A percentile compares a stretch with the other conserved stretches of the same genome.
These are phyloP conservation scores for Machimus atricapillus DNA, from an alignment of 2,888 invertebrate genomes.

Conservation along the genomic window DNA sequence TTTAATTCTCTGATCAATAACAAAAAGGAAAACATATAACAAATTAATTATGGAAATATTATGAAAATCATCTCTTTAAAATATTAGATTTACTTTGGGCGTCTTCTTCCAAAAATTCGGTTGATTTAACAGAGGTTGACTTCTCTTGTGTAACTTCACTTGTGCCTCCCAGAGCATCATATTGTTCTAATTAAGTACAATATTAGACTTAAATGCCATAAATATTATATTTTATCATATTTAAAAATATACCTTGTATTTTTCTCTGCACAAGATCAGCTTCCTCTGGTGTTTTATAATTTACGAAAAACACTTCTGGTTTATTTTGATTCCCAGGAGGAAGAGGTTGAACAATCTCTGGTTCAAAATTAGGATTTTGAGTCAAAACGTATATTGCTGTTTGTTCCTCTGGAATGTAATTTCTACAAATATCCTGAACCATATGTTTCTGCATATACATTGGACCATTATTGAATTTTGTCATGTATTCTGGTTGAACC, in stretches of 20 bases:
- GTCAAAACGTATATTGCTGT: constrained; percentile 48
- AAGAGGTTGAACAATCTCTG: constrained; percentile 40
- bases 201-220: background rate
- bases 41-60: background rate
- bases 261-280: constrained; percentile 46
- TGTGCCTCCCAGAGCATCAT: constrained; percentile 40
- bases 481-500: background rate
- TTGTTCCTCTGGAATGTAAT: constrained; percentile 45
- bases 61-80: background rate
- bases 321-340: constrained; percentile 44
- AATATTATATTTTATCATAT: background rate
- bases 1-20: too few species aligned
- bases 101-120: background rate
- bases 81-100: background rate
- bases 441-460: constrained; percentile 38
- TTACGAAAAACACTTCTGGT: constrained; percentile 49
- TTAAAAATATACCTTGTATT: constrained; percentile 45
- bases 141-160: constrained; percentile 28
- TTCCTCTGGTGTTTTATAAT: constrained; percentile 48
- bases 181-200: constrained; percentile 22
- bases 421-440: constrained; percentile 36
- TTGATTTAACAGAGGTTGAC: background rate
- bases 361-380: constrained; percentile 43
- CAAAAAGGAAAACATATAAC: background rate
- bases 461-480: background rate